A percentile compares a stretch with the other conserved stretches of the same genome.
These are phyloP conservation scores for Fulica atra DNA, from an alignment of 2,113 vertebrate species.

Conservation along the genomic window DNA sequence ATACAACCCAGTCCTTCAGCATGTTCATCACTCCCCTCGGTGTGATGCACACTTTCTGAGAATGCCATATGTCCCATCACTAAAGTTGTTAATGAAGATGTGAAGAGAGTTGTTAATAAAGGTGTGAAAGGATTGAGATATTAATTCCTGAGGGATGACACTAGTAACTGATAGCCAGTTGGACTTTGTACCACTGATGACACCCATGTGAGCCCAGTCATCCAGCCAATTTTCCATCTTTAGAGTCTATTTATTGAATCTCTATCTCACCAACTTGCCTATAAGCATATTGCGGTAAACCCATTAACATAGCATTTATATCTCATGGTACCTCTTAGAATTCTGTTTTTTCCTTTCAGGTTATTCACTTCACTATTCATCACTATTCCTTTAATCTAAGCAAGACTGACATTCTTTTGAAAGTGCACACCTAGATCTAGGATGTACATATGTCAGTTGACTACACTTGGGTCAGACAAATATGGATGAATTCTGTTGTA, in stretches of 20 bases:
- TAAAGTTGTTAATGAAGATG: not conserved
- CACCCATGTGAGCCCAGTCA: not conserved
- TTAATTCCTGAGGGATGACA: not conserved
- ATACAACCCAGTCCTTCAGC: not conserved
- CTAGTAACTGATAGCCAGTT: not conserved
- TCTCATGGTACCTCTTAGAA: not conserved
- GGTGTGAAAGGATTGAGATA: not conserved
- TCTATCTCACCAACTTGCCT: not conserved
- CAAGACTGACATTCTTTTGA: not conserved
- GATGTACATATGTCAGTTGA: not conserved
- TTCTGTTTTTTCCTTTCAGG: not conserved
- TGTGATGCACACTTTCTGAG: not conserved
- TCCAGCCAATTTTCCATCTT: not conserved
- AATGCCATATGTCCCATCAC: not conserved
- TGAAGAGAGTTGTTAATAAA: not conserved
- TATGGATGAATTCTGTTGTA: not conserved
- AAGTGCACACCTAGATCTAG: not conserved
- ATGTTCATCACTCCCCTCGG: not conserved
- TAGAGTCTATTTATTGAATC: not conserved
- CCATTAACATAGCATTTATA: not conserved
- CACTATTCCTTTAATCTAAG: not conserved
- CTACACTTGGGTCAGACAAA: not conserved
- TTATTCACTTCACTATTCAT: not conserved
- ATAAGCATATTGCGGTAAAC: not conserved
- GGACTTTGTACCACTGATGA: not conserved